These are phyloP conservation scores for Mythimna lalbum DNA, from an alignment of 2,888 invertebrate genomes.

Conservation along the genomic window DNA sequence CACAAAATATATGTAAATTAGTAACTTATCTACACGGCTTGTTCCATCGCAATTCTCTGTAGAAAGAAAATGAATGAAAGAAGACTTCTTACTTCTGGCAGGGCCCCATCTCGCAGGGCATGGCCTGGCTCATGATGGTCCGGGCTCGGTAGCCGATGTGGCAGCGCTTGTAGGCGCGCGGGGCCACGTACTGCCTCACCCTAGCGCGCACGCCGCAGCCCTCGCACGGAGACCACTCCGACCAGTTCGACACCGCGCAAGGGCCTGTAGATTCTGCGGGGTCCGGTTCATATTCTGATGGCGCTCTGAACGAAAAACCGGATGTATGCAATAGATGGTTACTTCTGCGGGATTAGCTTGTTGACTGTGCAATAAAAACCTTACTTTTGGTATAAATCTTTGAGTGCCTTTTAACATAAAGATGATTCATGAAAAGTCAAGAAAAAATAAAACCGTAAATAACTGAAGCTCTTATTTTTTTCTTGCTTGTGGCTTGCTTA, in stretches of 20 bases:
- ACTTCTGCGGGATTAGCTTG: too few species aligned
- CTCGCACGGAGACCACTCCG: conserved; percentile 94
- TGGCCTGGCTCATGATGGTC: conserved; percentile 83
- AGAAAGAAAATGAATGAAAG: background rate
- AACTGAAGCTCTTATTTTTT: background rate
- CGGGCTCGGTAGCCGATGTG: conserved; percentile 84
- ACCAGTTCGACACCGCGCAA: conserved; percentile 94
- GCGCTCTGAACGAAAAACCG: conserved; percentile 66
- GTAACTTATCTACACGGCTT: too few species aligned
- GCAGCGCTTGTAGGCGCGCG: conserved; percentile 92
- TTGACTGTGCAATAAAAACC: too few species aligned
- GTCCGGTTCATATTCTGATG: conserved; percentile 87
- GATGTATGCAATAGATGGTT: background rate
- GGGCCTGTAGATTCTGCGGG: conserved; percentile 81
- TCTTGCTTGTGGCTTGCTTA: background rate
- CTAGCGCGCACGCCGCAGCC: conserved; percentile 94
- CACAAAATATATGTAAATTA: too few species aligned
- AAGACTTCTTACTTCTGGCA: conserved; percentile 76
- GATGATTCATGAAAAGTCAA: too few species aligned
- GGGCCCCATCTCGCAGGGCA: conserved; percentile 85
- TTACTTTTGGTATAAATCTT: too few species aligned
- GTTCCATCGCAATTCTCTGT: background rate
- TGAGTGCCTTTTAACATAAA: too few species aligned
- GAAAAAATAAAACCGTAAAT: too few species aligned
- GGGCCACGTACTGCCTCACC: conserved; percentile 92